Evolutionary conservation across 1,140 invertebrate species (phyloP).

Genomic region (Drosophila eugracilis): DNA sequence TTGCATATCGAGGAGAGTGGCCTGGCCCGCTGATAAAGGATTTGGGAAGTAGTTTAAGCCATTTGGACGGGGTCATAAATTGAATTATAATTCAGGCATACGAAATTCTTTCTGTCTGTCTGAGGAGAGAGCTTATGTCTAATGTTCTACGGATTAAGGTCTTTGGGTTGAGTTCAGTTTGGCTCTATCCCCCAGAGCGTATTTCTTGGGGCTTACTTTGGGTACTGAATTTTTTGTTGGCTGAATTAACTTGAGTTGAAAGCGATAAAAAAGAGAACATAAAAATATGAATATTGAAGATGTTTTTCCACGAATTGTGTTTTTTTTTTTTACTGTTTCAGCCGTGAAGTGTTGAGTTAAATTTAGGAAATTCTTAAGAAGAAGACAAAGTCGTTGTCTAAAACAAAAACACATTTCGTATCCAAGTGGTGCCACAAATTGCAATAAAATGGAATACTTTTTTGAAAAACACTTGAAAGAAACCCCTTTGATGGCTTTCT

Average conservation of each 20-base stretch:
- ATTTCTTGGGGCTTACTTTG: conserved; percentile 12
- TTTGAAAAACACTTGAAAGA: conserved; percentile 10
- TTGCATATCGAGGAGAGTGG: conserved; percentile 54
- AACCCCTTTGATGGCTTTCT: conserved; percentile 20
- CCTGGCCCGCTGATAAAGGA: conserved; percentile 50
- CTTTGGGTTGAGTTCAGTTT: conserved; percentile 15
- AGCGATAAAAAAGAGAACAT: conserved; percentile 9
- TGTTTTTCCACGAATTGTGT: not conserved
- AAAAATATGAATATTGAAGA: conserved; percentile 13
- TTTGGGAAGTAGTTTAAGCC: conserved; percentile 37
- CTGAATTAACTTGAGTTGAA: conserved; percentile 12
- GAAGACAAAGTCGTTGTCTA: not conserved
- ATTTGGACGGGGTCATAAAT: conserved; percentile 41
- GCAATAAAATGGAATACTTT: conserved; percentile 16
- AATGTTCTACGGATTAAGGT: conserved; percentile 42
- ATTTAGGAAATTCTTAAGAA: not conserved
- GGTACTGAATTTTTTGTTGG: conserved; percentile 10
- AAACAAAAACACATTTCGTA: not conserved
- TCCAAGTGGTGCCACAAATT: conserved; percentile 5
- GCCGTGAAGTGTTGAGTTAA: not conserved
- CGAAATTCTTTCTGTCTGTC: conserved; percentile 22
- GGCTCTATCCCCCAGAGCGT: not conserved
- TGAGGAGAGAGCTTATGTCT: conserved; percentile 28
- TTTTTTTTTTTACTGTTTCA: not conserved
- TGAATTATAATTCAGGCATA: conserved; percentile 52